Evolutionary conservation across 2,888 invertebrate genomes (phyloP), one percentile per base, ranked within the genome.

Genomic region (Rotaria socialis): DNA sequence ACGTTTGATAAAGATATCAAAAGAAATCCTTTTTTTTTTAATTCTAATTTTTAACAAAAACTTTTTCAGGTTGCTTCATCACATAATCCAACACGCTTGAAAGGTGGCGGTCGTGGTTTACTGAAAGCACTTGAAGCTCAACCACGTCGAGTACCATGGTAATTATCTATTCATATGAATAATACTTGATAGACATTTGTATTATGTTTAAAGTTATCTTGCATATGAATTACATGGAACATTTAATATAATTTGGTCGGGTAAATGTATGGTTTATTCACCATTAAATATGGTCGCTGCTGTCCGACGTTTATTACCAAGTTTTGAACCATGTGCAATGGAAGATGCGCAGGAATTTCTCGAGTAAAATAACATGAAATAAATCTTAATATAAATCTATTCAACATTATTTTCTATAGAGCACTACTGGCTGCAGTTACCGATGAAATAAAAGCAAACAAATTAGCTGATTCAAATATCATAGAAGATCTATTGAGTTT

Each of bases 291-390:
- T 75, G 47, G 11, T 75, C 24, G 75, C 75, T 24, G 75, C 75
- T 41, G 47, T 75, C 24, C 41, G 75, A 75, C 75, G 47, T 47
- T n/a, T 75, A 24, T n/a, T 75, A 43, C 75, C 75, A 8, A 43
- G 5, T 75, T 75, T 75, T 75, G 75, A 75, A 47, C 75, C 75
- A 75, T 75, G 75, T 75, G 75, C 75, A 75, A 75, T 75, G 75
- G 75, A 75, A 75, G 75, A 75, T 75, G 75, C 75, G 47, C 75
- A 75, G 47, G 75, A 75, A 75, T 75, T 75, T 75, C 47, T 75
- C 11, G 75, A 75, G 75, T 75, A 75, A 43, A 24, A 67, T 22
- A 24, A 2, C 24, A 2, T 7, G 1, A 43, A 19, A 75, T 22
- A 47, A 67, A 19, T 16, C 1, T 10, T 41, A 43, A 43, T 35